Evolutionary conservation across 2,113 vertebrate species (phyloP), one percentile per base, ranked within the genome.

Genomic region (Micronycteris hirsuta): DNA sequence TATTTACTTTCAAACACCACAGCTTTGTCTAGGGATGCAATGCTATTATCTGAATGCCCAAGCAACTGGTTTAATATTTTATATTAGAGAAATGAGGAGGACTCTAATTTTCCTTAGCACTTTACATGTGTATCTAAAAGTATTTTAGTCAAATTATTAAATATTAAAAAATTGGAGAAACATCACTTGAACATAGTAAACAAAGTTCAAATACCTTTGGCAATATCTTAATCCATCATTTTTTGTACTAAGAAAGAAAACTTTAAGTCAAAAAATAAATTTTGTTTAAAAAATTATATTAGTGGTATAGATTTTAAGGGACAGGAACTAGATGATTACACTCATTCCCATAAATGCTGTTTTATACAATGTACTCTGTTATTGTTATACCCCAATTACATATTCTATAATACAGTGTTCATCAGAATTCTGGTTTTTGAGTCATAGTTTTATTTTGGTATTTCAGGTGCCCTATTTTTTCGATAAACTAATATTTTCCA

Each of bases 371-470:
- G 15, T 54, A 10, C 17, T 94, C 28, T 43, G 17, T 61, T 93
- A 58, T 56, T 26, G 33, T 24, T 36, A 71, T 5, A 16, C 73
- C 24, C n/a, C 82, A 81, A 86, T 47, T 77, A 33, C 38, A 67
- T n/a, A 52, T 86, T 92, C 68, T 54, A 92, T 74, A 86, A 83
- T 54, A n/a, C 9, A 74, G 10, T 84, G 4, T 26, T 91, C 71
- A 91, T 92, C 76, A 91, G 43, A 85, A 12, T 70, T 89, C 88
- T 94, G 38, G 38, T 52, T 67, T 73, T 24, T 94, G 95, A 95
- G 36, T 94, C 91, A 96, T 41, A 94, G 15, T 19, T 83, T 93
- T 94, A 77, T 95, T 95, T 95, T 94, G 86, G 74, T 78, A 89
- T 73, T 83, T 83, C 82, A 93, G 78, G 17, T 95, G 68, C 38